These are phyloP conservation scores for Varecia variegata DNA, from an alignment of 2,797 vertebrate genomes.

Conservation along the genomic window DNA sequence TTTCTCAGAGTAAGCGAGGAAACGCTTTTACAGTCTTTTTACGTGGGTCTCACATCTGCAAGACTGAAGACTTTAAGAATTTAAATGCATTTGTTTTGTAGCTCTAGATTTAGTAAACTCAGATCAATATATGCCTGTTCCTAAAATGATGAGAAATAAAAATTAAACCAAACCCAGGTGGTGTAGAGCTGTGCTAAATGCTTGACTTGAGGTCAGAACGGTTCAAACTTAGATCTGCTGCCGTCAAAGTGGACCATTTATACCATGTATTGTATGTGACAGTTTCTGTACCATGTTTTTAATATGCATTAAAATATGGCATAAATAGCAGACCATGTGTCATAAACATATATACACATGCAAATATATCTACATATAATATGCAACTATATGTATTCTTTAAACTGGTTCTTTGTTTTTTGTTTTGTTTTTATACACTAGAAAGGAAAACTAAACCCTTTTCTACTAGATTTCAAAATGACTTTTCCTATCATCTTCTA, in stretches of 20 bases:
- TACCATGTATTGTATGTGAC: neutral
- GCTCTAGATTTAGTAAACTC: neutral
- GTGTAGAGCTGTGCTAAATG: neutral
- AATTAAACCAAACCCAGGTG: neutral
- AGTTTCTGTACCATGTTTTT: neutral
- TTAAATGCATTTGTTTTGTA: neutral
- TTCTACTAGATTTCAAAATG: neutral
- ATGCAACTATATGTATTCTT: neutral
- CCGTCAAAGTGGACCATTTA: neutral
- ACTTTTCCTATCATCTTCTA: neutral
- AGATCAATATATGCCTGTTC: neutral
- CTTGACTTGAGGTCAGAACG: neutral
- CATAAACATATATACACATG: neutral
- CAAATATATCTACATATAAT: neutral
- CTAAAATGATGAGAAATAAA: neutral
- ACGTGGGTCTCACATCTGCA: neutral
- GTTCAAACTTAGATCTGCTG: neutral
- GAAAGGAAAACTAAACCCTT: neutral
- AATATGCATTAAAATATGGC: neutral
- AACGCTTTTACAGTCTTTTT: neutral
- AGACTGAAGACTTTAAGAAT: neutral
- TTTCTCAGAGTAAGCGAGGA: constrained; percentile 40
- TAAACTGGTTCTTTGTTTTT: neutral
- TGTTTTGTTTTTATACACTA: neutral
- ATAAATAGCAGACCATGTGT: neutral